Evolutionary conservation across 35 echinoderm and acorn worm genomes (phyloP).

Genomic region (Chiridota heheva): DNA sequence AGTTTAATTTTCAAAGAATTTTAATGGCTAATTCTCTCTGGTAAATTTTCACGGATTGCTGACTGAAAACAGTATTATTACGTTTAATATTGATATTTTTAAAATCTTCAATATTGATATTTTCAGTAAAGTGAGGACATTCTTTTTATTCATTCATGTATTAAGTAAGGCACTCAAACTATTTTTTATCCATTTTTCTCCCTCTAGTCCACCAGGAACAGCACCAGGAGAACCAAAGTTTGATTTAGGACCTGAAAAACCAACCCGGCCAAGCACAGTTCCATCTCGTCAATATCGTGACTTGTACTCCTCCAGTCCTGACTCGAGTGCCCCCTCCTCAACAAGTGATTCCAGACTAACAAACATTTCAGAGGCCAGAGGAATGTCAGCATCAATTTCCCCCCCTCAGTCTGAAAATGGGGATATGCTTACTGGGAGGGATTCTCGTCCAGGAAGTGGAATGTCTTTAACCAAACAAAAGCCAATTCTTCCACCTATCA

Average conservation of each 20-base stretch:
- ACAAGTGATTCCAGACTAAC: constrained; percentile 71
- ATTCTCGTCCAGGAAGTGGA: constrained; percentile 25
- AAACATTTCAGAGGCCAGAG: constrained; percentile 85
- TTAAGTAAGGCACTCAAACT: no score
- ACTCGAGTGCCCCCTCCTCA: constrained; percentile 74
- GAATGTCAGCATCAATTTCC: constrained; percentile 56
- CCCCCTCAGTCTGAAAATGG: constrained; percentile 19
- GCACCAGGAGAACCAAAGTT: constrained; percentile 47
- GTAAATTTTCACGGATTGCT: not conserved
- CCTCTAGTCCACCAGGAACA: constrained; percentile 71
- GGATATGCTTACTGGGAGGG: not conserved
- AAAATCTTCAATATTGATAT: not conserved
- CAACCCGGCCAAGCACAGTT: constrained; percentile 62
- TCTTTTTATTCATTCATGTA: not conserved
- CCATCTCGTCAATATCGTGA: constrained; percentile 40
- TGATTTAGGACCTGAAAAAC: constrained; percentile 36
- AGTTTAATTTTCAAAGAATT: not conserved
- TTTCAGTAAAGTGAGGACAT: not conserved
- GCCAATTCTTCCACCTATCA: constrained; percentile 46
- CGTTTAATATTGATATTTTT: not conserved
- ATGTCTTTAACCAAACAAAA: constrained; percentile 43
- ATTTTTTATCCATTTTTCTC: not conserved
- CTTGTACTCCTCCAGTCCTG: constrained; percentile 66
- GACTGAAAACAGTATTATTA: not conserved
- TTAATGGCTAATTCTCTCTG: not conserved